Evolutionary conservation across 2,888 invertebrate genomes (phyloP).

Genomic region (Blera fallax): DNA sequence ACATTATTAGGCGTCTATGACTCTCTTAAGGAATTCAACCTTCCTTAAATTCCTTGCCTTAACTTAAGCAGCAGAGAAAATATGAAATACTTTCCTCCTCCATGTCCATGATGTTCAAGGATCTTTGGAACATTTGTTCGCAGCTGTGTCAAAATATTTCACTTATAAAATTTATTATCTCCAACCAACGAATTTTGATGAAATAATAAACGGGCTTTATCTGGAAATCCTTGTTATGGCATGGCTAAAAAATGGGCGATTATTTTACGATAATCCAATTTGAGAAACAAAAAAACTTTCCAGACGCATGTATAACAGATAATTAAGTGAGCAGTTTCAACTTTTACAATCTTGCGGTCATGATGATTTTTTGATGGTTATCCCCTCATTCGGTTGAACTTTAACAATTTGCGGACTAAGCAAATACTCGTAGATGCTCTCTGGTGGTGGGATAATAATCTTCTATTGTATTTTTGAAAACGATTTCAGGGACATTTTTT

Average conservation of each 20-base stretch:
- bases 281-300: slow-evolving; percentile 23
- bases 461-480: neutral
- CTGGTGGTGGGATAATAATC: neutral
- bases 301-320: slow-evolving; percentile 51
- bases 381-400: slow-evolving; percentile 14
- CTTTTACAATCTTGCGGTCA: slow-evolving; percentile 30
- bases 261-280: slow-evolving; percentile 39
- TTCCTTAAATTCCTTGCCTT: neutral
- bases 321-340: slow-evolving; percentile 45
- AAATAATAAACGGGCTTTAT: slow-evolving; percentile 16
- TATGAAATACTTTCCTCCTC: neutral
- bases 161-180: slow-evolving; percentile 3
- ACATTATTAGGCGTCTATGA: neutral
- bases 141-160: neutral
- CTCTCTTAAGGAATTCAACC: neutral
- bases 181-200: slow-evolving; percentile 13
- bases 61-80: neutral
- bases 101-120: neutral
- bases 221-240: neutral
- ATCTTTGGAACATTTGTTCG: neutral
- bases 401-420: slow-evolving; percentile 20
- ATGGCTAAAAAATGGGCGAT: slow-evolving; percentile 18
- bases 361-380: slow-evolving; percentile 24
- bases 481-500: neutral
- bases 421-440: neutral